Evolutionary conservation across 2,113 vertebrate species (phyloP), one percentile per base, ranked within the genome.

Genomic region (Seriola quinqueradiata): DNA sequence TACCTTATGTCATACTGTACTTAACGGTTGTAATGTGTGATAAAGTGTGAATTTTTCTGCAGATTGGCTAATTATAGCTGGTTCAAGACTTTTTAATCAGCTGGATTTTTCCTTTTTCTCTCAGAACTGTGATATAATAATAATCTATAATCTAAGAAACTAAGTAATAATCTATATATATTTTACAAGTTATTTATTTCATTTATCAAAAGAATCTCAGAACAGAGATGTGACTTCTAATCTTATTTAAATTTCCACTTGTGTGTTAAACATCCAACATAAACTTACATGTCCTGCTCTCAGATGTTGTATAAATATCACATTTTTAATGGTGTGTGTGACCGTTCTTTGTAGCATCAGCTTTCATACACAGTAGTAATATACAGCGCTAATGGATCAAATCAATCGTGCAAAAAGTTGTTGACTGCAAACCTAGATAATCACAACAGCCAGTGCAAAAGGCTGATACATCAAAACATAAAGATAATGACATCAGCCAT

Each of bases 21-120:
- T 50, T 60, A 34, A n/a, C 7, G 19, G 28, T 32, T 74, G 71
- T 28, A 28, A 28, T 28, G 28, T 75, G 72, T 74, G 17, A 66
- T 46, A 19, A 73, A 34, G 42, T 63, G 76, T n/a, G 46, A 55
- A 42, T 77, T 36, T 28, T 10, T 42, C 40, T 42, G 40, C 40
- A 61, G 36, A 48, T 57, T 50, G 55, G 10, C 21, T 52, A 57
- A 57, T 55, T n/a, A 4, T 16, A 44, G 34, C 32, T 3, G 3
- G 10, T 54, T 61, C 9, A 77, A 6, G 9, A 17, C 23, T 14
- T 73, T 16, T 16, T 17, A 38, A 60, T 57, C 52, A 12, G 3
- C 0, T 23, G 8, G 52, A 23, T n/a, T 23, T 55, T 23, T n/a
- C 17, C 48, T 16, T 46, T 46, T 46, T 44, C 42, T 11, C 44